Percentiles rank a stretch among this genome's conserved stretches.
phyloP scores from a whole-genome alignment of 1,140 invertebrate species.

The Caerostris darwini region DNA sequence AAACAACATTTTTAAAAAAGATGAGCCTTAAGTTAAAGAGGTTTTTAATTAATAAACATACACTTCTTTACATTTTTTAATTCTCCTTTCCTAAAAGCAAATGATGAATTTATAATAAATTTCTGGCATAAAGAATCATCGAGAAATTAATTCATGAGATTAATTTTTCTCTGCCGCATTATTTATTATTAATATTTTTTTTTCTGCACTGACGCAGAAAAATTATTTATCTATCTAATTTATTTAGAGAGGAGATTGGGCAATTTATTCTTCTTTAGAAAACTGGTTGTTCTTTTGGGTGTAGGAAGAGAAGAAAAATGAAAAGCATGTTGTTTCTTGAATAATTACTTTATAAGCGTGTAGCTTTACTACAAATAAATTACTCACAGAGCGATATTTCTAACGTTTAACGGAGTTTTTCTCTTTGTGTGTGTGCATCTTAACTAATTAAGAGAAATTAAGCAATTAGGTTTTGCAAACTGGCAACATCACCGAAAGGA shows the following conservation, averaged over 20 bases:
- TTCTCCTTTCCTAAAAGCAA: not conserved
- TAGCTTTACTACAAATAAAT: not conserved
- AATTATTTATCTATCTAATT: constrained; percentile 26
- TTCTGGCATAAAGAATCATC: constrained; percentile 15
- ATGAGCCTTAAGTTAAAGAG: not conserved
- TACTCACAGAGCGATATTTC: not conserved
- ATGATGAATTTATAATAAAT: constrained; percentile 36
- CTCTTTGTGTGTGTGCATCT: too few species aligned
- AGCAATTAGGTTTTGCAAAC: too few species aligned
- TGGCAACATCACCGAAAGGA: too few species aligned
- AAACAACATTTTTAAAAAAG: not conserved
- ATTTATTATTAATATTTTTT: not conserved
- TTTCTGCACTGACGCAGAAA: not conserved
- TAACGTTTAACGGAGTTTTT: too few species aligned
- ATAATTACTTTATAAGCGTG: not conserved
- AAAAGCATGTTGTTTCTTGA: not conserved
- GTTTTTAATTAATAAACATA: constrained; percentile 30
- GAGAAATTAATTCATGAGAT: constrained; percentile 57
- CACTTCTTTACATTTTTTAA: not conserved
- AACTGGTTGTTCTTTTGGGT: not conserved
- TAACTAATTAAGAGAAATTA: too few species aligned
- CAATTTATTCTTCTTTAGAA: constrained; percentile 35
- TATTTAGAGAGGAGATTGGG: constrained; percentile 31
- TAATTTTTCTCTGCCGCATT: constrained; percentile 29
- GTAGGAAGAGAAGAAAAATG: not conserved